These are phyloP conservation scores for Amblyopsis rosae DNA, from an alignment of 2,113 vertebrate species.

Conservation along the genomic window DNA sequence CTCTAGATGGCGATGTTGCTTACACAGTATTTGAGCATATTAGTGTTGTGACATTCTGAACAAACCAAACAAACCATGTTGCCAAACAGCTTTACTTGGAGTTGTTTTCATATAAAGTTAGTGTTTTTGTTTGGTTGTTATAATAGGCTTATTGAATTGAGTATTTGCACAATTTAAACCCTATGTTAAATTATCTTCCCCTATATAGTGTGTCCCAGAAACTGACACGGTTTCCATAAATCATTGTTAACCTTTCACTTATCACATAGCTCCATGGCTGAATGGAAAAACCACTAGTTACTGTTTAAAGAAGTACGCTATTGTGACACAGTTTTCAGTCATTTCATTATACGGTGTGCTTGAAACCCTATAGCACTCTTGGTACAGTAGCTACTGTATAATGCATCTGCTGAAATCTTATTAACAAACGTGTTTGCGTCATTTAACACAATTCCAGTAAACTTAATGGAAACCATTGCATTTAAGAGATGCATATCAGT, in stretches of 20 bases:
- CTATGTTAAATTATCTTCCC: not conserved
- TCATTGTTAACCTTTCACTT: not conserved
- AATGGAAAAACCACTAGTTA: not conserved
- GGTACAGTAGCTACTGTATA: too few relatives aligned
- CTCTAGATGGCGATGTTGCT: constrained; percentile 65
- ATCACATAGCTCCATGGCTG: too few relatives aligned
- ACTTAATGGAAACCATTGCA: not conserved
- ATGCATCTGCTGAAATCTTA: too few relatives aligned
- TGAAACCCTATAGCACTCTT: too few relatives aligned
- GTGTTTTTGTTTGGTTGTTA: not conserved
- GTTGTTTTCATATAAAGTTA: not conserved
- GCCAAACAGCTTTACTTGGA: not conserved
- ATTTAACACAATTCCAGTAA: constrained; percentile 29
- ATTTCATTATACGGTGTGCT: constrained; percentile 6
- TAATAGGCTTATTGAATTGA: not conserved
- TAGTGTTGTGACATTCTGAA: not conserved
- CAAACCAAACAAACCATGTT: constrained; percentile 17
- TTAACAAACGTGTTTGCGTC: too few relatives aligned
- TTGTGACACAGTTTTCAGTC: not conserved
- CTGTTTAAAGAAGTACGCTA: not conserved
- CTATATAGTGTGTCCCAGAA: not conserved
- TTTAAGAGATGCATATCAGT: constrained; percentile 61
- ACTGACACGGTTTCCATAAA: constrained; percentile 5
- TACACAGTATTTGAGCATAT: constrained; percentile 6
- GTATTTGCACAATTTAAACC: not conserved